Evolutionary conservation across 2,888 invertebrate genomes (phyloP).

Genomic region (Acanthosepion lycidas): DNA sequence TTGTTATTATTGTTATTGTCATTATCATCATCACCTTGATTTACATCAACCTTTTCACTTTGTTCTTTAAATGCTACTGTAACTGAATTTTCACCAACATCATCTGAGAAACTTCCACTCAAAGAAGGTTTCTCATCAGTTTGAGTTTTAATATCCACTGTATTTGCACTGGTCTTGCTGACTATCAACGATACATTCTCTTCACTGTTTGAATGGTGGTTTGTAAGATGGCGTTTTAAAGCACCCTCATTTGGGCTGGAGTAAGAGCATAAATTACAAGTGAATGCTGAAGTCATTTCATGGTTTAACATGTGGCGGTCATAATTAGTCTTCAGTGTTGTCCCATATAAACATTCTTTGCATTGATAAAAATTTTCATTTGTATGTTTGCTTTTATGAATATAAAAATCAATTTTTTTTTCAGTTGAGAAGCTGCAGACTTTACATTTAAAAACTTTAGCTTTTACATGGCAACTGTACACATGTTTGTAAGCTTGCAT

Average conservation of each 20-base stretch:
- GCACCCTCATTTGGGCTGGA: slow-evolving; percentile 68
- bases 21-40: slow-evolving; percentile 41
- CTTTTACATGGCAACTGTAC: slow-evolving; percentile 85
- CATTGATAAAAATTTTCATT: slow-evolving; percentile 81
- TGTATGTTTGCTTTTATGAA: slow-evolving; percentile 81
- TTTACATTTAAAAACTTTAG: slow-evolving; percentile 87
- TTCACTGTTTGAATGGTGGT: slow-evolving; percentile 62
- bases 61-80: not conserved
- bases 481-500: slow-evolving; percentile 83
- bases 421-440: slow-evolving; percentile 94
- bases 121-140: not conserved
- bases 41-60: slow-evolving; percentile 48
- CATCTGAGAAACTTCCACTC: not conserved
- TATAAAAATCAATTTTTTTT: slow-evolving; percentile 80
- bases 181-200: slow-evolving; percentile 53
- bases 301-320: slow-evolving; percentile 85
- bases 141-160: slow-evolving; percentile 33
- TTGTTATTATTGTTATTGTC: slow-evolving; percentile 46
- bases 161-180: slow-evolving; percentile 40
- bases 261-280: slow-evolving; percentile 69
- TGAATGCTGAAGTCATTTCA: slow-evolving; percentile 57
- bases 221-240: slow-evolving; percentile 67
- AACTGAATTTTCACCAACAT: not conserved
- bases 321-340: slow-evolving; percentile 91
- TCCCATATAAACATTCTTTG: slow-evolving; percentile 92